Percentiles rank a stretch among this genome's conserved stretches.
Conservation (phyloP, 1,140 invertebrate species). For the Stenopsyche tienmushanensis region DNA sequence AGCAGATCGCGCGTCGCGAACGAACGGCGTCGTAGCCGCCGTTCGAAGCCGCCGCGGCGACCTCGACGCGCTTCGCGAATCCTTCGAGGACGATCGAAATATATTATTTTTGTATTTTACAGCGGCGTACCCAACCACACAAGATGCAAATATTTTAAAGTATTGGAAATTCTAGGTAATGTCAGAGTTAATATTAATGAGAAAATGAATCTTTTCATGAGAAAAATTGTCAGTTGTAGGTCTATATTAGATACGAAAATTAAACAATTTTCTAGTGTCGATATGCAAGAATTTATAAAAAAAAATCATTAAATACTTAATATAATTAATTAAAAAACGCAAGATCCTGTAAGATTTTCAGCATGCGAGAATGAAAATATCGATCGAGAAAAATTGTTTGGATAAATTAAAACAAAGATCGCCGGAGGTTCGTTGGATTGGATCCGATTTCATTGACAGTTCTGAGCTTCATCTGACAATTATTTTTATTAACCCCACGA, state of each 20-base stretch:
- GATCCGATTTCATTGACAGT: no score
- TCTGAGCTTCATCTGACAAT: no score
- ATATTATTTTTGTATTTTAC: neutral
- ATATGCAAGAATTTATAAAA: slow-evolving; percentile 34
- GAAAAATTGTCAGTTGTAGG: slow-evolving; percentile 53
- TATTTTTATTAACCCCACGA: no score
- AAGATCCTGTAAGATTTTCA: no score
- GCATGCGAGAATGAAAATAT: no score
- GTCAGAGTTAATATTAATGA: slow-evolving; percentile 35
- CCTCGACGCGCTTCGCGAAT: neutral
- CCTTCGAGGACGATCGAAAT: neutral
- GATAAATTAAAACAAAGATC: no score
- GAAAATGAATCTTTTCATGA: slow-evolving; percentile 48
- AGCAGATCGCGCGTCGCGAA: neutral
- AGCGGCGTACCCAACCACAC: slow-evolving; percentile 15
- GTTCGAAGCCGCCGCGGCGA: no score
- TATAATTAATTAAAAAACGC: no score
- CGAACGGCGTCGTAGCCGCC: no score
- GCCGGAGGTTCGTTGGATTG: no score
- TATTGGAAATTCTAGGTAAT: slow-evolving; percentile 39
- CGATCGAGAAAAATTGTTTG: no score
- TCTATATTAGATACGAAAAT: slow-evolving; percentile 54
- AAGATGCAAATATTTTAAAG: slow-evolving; percentile 27
- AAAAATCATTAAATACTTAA: neutral
- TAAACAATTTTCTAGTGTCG: slow-evolving; percentile 41